Percentiles rank a stretch among this genome's conserved stretches.
phyloP scores from a whole-genome alignment of 2,888 invertebrate genomes.

The Lucinisca nassula region DNA sequence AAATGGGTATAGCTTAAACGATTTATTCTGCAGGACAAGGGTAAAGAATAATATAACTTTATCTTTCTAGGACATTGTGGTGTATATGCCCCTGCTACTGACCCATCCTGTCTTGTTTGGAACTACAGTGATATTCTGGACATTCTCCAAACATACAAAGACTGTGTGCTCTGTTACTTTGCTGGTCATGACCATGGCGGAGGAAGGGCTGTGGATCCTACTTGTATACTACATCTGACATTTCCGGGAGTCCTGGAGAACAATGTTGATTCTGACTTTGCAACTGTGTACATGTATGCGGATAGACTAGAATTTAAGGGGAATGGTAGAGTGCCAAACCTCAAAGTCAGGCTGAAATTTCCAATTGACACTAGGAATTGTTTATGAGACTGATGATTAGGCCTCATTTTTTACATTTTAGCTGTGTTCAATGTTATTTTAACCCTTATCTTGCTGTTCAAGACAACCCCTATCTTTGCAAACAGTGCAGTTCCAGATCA shows the following conservation, averaged over 20 bases:
- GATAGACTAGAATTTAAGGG: slow-evolving; percentile 80
- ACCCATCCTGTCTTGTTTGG: slow-evolving; percentile 84
- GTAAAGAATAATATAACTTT: no score
- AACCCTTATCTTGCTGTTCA: no score
- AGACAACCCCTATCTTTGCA: no score
- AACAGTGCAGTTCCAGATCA: no score
- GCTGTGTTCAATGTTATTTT: no score
- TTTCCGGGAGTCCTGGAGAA: slow-evolving; percentile 87
- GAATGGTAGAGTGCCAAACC: slow-evolving; percentile 69
- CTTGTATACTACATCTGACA: slow-evolving; percentile 86
- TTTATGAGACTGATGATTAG: neutral
- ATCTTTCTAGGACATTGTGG: slow-evolving; percentile 84
- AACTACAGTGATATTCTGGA: slow-evolving; percentile 85
- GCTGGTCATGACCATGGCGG: slow-evolving; percentile 87
- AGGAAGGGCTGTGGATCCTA: slow-evolving; percentile 81
- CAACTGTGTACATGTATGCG: slow-evolving; percentile 82
- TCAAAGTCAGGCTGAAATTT: slow-evolving; percentile 63
- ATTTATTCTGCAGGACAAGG: no score
- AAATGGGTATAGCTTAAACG: no score
- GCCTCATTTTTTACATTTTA: no score
- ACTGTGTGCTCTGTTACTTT: slow-evolving; percentile 85
- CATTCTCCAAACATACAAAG: slow-evolving; percentile 78
- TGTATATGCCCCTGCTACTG: slow-evolving; percentile 75
- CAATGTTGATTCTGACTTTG: slow-evolving; percentile 79
- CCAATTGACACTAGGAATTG: neutral